Evolutionary conservation across 2,888 invertebrate species (phyloP), one percentile per base, ranked within the genome.

Genomic region (Aproaerema taeniolella): DNA sequence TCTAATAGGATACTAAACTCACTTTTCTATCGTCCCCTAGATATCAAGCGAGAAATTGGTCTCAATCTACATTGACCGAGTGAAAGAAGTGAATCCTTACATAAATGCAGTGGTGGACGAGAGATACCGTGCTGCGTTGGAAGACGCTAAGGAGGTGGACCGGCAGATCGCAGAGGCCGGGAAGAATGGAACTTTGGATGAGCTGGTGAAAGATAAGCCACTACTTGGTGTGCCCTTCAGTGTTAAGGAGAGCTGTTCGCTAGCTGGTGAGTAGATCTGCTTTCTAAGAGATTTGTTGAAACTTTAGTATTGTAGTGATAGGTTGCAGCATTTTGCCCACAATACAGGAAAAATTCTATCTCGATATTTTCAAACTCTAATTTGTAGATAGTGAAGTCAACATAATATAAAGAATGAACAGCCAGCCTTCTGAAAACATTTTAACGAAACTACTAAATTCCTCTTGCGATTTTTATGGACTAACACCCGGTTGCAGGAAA

Each of bases 221-320:
- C 75, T 96, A 38, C 78, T 95, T 1, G 96, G 96, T 0, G 89
- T 96, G 11, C 96, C 96, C 0, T 88, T 95, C 31, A 94, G 95
- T 2, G 90, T 93, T 0, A 96, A 96, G 65, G 95, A 95, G 68
- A 91, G 92, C 52, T 92, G 95, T 55, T 89, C 89, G 1, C 79
- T 95, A 1, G 88, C 89, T 79, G 95, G 95, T 93, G 11, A 66
- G 71, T 52, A n/a, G 2, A 26, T 26, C 6, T 26, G 5, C 26
- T n/a, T n/a, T n/a, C n/a, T n/a, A n/a, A n/a, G n/a, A n/a, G n/a
- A n/a, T n/a, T n/a, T n/a, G n/a, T n/a, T n/a, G n/a, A n/a, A n/a
- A n/a, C n/a, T n/a, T n/a, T n/a, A n/a, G n/a, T n/a, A n/a, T n/a
- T n/a, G n/a, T n/a, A n/a, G n/a, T n/a, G n/a, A n/a, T n/a, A n/a